These are phyloP conservation scores for Gnathochromis pfefferi DNA, from an alignment of 2,113 vertebrate genomes.

Conservation along the genomic window DNA sequence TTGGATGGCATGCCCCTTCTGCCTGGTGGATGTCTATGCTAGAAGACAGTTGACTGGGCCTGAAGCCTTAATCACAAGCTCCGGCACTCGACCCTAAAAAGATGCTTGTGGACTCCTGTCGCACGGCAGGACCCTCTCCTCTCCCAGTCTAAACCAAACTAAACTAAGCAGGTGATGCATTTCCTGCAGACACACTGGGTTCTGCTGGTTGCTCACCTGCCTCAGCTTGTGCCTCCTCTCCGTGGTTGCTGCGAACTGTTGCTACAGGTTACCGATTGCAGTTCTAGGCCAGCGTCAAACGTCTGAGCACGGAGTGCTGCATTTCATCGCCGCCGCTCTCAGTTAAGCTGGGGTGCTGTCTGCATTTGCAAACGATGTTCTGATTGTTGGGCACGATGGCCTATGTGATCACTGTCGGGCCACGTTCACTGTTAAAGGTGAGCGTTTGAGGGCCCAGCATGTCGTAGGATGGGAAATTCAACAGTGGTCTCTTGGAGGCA, in stretches of 20 bases:
- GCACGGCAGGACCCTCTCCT: not conserved
- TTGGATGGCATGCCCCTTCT: not conserved
- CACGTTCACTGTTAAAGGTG: not conserved
- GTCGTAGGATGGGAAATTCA: not conserved
- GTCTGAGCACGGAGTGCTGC: not conserved
- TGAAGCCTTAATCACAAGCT: not conserved
- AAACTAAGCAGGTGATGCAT: not conserved
- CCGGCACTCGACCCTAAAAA: not conserved
- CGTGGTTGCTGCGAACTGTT: fast-evolving
- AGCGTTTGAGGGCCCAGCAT: not conserved
- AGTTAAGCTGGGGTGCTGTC: not conserved
- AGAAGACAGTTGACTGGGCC: not conserved
- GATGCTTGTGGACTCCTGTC: not conserved
- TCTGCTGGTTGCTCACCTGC: not conserved
- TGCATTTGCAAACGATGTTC: not conserved
- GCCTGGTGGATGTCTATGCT: not conserved
- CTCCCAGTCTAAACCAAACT: not conserved
- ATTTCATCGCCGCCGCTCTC: not conserved
- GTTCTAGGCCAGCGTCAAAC: too few relatives aligned
- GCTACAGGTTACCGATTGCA: not conserved
- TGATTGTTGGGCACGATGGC: not conserved
- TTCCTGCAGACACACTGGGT: not conserved
- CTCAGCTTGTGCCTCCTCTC: not conserved
- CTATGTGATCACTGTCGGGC: not conserved
- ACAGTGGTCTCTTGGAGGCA: not conserved